Evolutionary conservation across 2,888 invertebrate genomes (phyloP).

Genomic region (Morinoia aosen): DNA sequence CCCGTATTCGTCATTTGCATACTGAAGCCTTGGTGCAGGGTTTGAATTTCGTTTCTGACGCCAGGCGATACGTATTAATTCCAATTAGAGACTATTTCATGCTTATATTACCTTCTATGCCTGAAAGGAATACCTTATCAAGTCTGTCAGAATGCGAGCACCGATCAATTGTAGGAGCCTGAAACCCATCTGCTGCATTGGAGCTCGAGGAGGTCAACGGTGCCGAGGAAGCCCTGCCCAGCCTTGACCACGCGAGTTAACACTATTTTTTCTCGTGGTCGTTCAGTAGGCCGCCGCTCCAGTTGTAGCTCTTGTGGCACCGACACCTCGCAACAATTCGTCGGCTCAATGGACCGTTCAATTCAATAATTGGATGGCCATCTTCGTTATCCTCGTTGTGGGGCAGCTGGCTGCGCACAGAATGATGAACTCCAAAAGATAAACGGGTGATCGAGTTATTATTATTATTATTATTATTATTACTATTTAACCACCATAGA

Average conservation of each 20-base stretch:
- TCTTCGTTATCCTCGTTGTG: background rate
- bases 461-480: too few relatives aligned
- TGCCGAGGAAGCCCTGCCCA: slow-evolving; percentile 8
- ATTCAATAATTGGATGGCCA: background rate
- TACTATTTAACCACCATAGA: too few relatives aligned
- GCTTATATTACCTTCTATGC: background rate
- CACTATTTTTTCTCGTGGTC: background rate
- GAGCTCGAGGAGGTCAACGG: background rate
- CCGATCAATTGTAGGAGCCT: background rate
- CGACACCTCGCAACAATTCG: background rate
- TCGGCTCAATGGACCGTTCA: background rate
- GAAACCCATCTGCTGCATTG: slow-evolving; percentile 9
- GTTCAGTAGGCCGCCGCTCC: slow-evolving; percentile 20
- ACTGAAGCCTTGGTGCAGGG: background rate
- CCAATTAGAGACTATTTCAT: background rate
- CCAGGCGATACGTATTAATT: background rate
- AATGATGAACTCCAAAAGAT: background rate
- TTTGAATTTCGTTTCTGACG: background rate
- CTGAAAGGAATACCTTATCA: background rate
- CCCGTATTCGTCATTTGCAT: background rate
- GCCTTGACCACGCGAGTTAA: slow-evolving; percentile 1
- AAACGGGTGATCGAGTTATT: background rate
- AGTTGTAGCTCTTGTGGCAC: background rate
- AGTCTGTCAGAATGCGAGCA: background rate
- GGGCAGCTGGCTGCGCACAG: background rate